A percentile compares a stretch with the other conserved stretches of the same genome.
These are phyloP conservation scores for Corythoichthys haematopterus DNA, from an alignment of 2,113 vertebrate genomes.

Conservation along the genomic window DNA sequence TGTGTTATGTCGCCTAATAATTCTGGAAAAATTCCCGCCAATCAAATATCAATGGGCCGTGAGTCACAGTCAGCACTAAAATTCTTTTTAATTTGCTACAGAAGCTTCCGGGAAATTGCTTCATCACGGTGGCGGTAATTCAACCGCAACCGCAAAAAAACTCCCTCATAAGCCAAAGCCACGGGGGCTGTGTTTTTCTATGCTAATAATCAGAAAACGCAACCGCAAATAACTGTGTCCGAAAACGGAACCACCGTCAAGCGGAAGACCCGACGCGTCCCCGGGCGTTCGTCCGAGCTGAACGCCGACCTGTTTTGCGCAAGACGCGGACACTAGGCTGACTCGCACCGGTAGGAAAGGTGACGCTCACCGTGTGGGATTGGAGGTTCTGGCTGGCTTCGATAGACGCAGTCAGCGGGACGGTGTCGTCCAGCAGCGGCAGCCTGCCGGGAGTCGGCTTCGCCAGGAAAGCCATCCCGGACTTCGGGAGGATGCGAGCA, in stretches of 20 bases:
- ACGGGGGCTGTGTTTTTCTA: too few species aligned
- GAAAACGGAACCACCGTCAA: conserved; percentile 37
- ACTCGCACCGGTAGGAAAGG: background rate
- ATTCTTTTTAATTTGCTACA: background rate
- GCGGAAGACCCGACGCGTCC: background rate
- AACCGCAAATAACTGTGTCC: conserved; percentile 9
- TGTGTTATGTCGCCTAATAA: background rate
- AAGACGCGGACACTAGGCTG: background rate
- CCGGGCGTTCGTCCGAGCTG: background rate
- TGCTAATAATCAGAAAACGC: background rate
- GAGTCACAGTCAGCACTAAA: background rate
- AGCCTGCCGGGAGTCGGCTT: conserved; percentile 76
- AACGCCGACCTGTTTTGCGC: background rate
- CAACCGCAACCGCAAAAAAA: background rate
- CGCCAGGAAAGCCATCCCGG: conserved; percentile 85
- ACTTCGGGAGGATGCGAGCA: background rate
- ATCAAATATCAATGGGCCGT: background rate
- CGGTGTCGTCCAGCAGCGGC: conserved; percentile 85
- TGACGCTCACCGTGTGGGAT: conserved; percentile 84
- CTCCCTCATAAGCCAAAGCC: too few species aligned
- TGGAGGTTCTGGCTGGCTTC: conserved; percentile 90
- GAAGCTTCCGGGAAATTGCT: conserved; percentile 38
- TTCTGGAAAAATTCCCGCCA: background rate
- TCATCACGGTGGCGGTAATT: conserved; percentile 21
- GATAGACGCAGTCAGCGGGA: conserved; percentile 82